Percentiles rank a stretch among this genome's conserved stretches.
Conservation (phyloP, 1,140 invertebrate species). For the Dendrolimus kikuchii region DNA sequence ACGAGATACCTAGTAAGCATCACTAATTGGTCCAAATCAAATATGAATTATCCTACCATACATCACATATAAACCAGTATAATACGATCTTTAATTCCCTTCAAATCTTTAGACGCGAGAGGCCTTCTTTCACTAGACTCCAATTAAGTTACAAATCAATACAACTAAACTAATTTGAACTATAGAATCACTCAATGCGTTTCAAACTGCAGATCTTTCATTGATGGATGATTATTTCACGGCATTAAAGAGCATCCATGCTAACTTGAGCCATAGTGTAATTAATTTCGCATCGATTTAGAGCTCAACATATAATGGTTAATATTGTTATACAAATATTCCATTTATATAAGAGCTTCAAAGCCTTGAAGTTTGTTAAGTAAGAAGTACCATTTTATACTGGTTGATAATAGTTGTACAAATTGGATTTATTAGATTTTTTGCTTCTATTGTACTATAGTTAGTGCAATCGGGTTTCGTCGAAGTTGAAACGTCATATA, state of each 20-base stretch:
- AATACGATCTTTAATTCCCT: slow-evolving; percentile 15
- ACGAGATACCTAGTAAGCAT: slow-evolving; percentile 57
- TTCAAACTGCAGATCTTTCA: neutral
- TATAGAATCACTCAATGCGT: neutral
- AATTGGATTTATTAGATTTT: slow-evolving; percentile 16
- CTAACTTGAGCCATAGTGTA: neutral
- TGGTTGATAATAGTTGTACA: slow-evolving; percentile 11
- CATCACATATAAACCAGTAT: slow-evolving; percentile 27
- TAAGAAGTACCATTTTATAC: too few relatives aligned
- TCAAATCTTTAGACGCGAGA: slow-evolving; percentile 4
- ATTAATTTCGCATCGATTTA: neutral
- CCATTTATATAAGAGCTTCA: too few relatives aligned
- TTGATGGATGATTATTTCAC: too few relatives aligned
- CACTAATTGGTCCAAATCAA: slow-evolving; percentile 67
- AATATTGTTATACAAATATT: too few relatives aligned
- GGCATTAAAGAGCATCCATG: too few relatives aligned
- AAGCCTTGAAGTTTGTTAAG: too few relatives aligned
- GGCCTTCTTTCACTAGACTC: slow-evolving; percentile 20
- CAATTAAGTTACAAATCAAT: slow-evolving; percentile 1
- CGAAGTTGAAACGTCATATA: slow-evolving; percentile 64
- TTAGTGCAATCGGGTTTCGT: too few relatives aligned
- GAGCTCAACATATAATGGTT: slow-evolving; percentile 10
- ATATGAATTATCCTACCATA: slow-evolving; percentile 50
- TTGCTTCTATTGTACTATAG: slow-evolving; percentile 11
- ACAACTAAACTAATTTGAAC: neutral